Percentiles rank a stretch among this genome's conserved stretches.
Evolutionary conservation across 2,888 invertebrate species (phyloP).

Genomic region (Eumerus sabulonum): DNA sequence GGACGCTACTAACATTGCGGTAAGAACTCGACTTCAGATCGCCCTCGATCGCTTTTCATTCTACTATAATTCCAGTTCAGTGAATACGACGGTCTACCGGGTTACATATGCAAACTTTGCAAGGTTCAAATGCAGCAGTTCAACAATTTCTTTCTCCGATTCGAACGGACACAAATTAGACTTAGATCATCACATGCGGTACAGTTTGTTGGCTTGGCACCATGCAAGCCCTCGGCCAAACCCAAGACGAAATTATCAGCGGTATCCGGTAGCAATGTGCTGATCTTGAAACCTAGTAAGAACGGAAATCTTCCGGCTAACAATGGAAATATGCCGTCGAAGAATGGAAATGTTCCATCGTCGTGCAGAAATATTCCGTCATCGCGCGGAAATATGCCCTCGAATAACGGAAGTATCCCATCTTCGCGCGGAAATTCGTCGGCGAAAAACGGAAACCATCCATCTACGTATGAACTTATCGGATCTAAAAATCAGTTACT

Average conservation of each 20-base stretch:
- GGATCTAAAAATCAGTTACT: no score
- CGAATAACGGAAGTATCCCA: no score
- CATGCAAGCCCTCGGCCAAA: not conserved
- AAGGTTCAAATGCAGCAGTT: conserved; percentile 57
- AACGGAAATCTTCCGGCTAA: no score
- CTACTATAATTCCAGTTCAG: conserved; percentile 38
- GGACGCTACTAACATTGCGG: conserved; percentile 13
- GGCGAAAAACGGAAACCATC: no score
- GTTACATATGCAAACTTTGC: conserved; percentile 51
- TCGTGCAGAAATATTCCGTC: no score
- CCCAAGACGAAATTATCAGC: not conserved
- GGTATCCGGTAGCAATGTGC: not conserved
- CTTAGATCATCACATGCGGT: conserved; percentile 11
- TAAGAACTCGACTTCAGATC: conserved; percentile 11
- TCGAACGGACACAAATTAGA: conserved; percentile 16
- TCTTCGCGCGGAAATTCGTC: no score
- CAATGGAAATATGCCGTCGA: no score
- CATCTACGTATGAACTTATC: no score
- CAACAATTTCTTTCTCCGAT: conserved; percentile 51
- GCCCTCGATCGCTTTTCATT: not conserved
- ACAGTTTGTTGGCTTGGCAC: conserved; percentile 17
- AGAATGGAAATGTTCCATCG: not conserved
- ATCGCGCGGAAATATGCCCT: no score
- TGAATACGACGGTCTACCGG: conserved; percentile 42
- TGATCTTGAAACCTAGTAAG: not conserved